A percentile compares a stretch with the other conserved stretches of the same genome.
These are phyloP conservation scores for Semicossyphus pulcher DNA, from an alignment of 2,113 vertebrate genomes.

Conservation along the genomic window DNA sequence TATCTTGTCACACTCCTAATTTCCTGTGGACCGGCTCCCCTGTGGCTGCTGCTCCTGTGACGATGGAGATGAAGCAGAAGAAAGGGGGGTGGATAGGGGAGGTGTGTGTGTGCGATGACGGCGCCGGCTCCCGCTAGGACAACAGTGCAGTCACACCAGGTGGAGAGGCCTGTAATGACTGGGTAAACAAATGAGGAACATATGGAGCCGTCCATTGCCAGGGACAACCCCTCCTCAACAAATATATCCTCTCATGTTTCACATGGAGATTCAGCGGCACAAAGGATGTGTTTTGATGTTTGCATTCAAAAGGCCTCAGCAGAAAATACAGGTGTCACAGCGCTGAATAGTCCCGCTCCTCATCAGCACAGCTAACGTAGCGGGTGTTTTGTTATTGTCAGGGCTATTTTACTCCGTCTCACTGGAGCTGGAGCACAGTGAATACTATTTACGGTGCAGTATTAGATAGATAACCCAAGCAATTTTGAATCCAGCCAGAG, in stretches of 20 bases:
- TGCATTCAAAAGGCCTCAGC: constrained; percentile 10
- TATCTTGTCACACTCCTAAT: constrained; percentile 84
- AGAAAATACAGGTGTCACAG: constrained; percentile 15
- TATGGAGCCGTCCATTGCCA: constrained; percentile 63
- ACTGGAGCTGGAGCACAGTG: constrained; percentile 5
- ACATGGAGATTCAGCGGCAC: constrained; percentile 34
- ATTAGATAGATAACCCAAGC: constrained; percentile 50
- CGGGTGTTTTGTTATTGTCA: constrained; percentile 44
- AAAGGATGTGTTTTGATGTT: constrained; percentile 20
- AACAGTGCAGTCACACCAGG: constrained; percentile 44
- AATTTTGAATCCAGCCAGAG: constrained; percentile 21
- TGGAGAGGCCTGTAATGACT: constrained; percentile 73
- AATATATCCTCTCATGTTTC: constrained; percentile 52
- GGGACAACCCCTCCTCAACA: constrained; percentile 50
- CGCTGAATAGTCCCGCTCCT: constrained; percentile 23
- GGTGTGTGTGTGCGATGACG: background rate
- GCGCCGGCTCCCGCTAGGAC: constrained; percentile 38
- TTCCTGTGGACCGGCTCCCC: constrained; percentile 79
- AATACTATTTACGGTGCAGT: constrained; percentile 43
- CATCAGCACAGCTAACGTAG: constrained; percentile 34
- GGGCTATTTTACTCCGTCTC: constrained; percentile 28
- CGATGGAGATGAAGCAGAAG: constrained; percentile 58
- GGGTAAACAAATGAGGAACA: constrained; percentile 72
- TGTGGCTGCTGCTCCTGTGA: constrained; percentile 75
- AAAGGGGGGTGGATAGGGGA: background rate